Evolutionary conservation across 2,888 invertebrate species (phyloP), one percentile per base, ranked within the genome.

Genomic region (Autographa pulchrina): DNA sequence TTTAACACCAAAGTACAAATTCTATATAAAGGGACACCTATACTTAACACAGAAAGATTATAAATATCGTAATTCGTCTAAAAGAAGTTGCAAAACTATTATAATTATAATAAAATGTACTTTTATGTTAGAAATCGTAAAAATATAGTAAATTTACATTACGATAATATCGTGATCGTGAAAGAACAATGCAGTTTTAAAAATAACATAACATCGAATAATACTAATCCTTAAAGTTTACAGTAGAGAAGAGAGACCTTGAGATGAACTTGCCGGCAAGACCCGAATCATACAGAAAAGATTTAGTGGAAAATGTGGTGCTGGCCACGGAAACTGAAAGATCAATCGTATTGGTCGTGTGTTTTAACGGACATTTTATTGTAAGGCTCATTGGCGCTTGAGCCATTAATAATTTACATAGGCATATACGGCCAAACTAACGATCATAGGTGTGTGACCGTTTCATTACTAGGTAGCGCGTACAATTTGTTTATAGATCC

Each of bases 401-500:
- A n/a, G n/a, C 32, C 18, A 70, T 38, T 43, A 56, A 58, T 66
- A 65, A 60, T 60, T 68, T n/a, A 32, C 25, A 65, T 25, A 35
- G 35, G 35, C 5, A 63, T 63, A 59, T 59, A 72, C 32, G 4
- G 14, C 61, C 68, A 59, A 11, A 68, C 20, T 16, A 71, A 48
- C 43, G 16, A 66, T 31, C 59, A 48, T 56, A 56, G 18, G 16
- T 62, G 52, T 78, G 52, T 52, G 63, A 38, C 58, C 63, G 41
- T 74, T 75, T 75, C 72, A 74, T 72, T 79, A 68, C 52, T 70
- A 82, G 68, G 35, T 68, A 35, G 18, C 56, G 69, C 79, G 74
- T 65, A 75, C 68, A 85, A 86, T 88, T 89, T 90, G 86, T 89
- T 86, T 87, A 86, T 83, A 91, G 87, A 91, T 90, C 81, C 77